Evolutionary conservation across 2,888 invertebrate genomes (phyloP), one percentile per base, ranked within the genome.

Genomic region (Euspilapteryx auroguttella): DNA sequence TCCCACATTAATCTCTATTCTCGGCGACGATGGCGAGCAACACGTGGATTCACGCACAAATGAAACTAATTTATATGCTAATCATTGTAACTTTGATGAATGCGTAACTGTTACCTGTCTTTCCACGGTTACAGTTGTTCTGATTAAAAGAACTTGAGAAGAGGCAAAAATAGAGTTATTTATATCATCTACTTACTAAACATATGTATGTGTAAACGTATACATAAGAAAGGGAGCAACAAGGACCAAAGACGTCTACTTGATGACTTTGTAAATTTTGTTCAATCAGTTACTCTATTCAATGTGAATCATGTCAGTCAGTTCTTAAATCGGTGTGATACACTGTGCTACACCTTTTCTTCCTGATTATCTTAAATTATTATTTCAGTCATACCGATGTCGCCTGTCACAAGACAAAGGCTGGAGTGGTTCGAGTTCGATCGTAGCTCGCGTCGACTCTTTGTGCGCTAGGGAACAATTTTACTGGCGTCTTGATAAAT

Each of bases 21-120:
- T 59, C 57, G 50, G 48, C 17, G 5, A 17, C 17, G n/a, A n/a
- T n/a, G n/a, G n/a, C 45, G 52, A 65, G 65, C 68, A 69, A 71
- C 73, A 71, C 68, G 68, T 71, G 69, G 68, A 64, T 66, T 65
- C 62, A 66, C 59, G 53, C 63, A 62, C 61, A 55, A 58, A 58
- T 57, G 58, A 68, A 69, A 68, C 57, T 73, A 57, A 75, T 75
- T 73, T 75, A 73, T 68, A 75, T 75, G 73, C 64, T 65, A 75
- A 75, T 75, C 59, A 61, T 61, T 64, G 56, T 49, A 54, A 59
- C 56, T 62, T 61, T 65, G 64, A 68, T 54, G 54, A 61, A 62
- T 64, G 55, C 57, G 62, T 68, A 64, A 59, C 61, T 64, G 47
- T 66, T n/a, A n/a, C n/a, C n/a, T n/a, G n/a, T n/a, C n/a, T n/a